These are phyloP conservation scores for Drosophila saltans DNA, from an alignment of 1,140 invertebrate genomes.

Conservation along the genomic window DNA sequence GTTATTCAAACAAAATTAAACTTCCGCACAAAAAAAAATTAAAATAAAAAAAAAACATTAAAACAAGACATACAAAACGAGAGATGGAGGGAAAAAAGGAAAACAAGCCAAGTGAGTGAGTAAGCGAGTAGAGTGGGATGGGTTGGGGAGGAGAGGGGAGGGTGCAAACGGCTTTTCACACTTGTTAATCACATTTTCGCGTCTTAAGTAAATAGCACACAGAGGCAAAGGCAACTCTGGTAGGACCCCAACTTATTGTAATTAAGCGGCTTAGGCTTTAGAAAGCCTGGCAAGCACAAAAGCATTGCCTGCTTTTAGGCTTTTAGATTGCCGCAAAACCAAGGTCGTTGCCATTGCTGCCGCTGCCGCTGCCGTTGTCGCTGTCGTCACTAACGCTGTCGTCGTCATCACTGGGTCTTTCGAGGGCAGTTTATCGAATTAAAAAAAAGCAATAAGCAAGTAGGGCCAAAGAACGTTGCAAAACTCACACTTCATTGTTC, in stretches of 20 bases:
- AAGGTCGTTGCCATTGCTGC: constrained; percentile 48
- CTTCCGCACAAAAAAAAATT: constrained; percentile 42
- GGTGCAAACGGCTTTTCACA: constrained; percentile 72
- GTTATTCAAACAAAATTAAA: constrained; percentile 73
- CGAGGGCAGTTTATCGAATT: constrained; percentile 79
- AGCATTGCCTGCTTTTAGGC: constrained; percentile 71
- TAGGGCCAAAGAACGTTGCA: constrained; percentile 4
- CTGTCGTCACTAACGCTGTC: constrained; percentile 37
- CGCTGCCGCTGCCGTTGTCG: not conserved
- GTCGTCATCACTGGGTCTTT: constrained; percentile 46
- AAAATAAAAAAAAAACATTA: constrained; percentile 28
- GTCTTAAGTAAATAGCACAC: constrained; percentile 76
- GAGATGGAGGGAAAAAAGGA: constrained; percentile 37
- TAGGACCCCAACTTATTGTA: constrained; percentile 64
- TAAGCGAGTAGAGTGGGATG: not conserved
- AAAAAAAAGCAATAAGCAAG: constrained; percentile 63
- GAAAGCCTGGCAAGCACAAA: constrained; percentile 62
- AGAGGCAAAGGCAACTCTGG: constrained; percentile 33
- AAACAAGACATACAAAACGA: constrained; percentile 43
- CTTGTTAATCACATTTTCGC: constrained; percentile 81
- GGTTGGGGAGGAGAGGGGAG: not conserved
- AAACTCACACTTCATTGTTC: constrained; percentile 72
- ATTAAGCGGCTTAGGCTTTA: constrained; percentile 75
- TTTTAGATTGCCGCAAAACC: constrained; percentile 52
- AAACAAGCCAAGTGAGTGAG: not conserved